Evolutionary conservation across 2,113 vertebrate genomes (phyloP).

Genomic region (Tinamus guttatus): DNA sequence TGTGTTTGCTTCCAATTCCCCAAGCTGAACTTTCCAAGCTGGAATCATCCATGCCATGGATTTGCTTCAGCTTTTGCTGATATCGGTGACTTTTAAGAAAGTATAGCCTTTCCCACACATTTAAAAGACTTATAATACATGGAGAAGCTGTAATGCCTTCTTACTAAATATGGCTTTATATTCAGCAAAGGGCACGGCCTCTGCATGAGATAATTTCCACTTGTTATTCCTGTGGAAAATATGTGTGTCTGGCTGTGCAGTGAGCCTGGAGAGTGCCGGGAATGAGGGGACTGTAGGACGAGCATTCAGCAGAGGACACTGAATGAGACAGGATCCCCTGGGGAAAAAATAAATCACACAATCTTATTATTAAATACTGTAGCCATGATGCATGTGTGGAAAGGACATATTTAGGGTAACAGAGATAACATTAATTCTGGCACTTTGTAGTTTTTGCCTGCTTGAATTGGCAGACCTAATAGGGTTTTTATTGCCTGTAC

Average conservation of each 20-base stretch:
- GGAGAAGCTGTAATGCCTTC: not conserved
- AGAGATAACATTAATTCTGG: not conserved
- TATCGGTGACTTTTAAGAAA: not conserved
- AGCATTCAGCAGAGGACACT: not conserved
- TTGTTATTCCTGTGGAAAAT: slow-evolving; percentile 43
- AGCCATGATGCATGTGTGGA: not conserved
- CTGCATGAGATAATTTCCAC: slow-evolving; percentile 9
- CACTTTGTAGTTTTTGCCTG: not conserved
- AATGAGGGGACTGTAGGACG: not conserved
- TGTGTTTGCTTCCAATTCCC: not conserved
- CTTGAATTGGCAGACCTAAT: not conserved
- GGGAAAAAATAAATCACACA: not conserved
- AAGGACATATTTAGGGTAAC: slow-evolving; percentile 9
- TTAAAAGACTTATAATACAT: not conserved
- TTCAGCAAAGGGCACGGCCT: not conserved
- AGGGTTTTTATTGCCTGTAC: not conserved
- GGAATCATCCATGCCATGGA: not conserved
- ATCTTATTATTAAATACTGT: not conserved
- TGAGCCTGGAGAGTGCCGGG: not conserved
- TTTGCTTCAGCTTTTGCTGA: not conserved
- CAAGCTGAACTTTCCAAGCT: not conserved
- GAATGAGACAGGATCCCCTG: not conserved
- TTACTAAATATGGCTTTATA: slow-evolving; percentile 33
- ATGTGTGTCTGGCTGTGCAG: not conserved
- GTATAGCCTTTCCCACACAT: not conserved